Evolutionary conservation across 2,888 invertebrate species (phyloP), one percentile per base, ranked within the genome.

Genomic region (Onchidella celtica): DNA sequence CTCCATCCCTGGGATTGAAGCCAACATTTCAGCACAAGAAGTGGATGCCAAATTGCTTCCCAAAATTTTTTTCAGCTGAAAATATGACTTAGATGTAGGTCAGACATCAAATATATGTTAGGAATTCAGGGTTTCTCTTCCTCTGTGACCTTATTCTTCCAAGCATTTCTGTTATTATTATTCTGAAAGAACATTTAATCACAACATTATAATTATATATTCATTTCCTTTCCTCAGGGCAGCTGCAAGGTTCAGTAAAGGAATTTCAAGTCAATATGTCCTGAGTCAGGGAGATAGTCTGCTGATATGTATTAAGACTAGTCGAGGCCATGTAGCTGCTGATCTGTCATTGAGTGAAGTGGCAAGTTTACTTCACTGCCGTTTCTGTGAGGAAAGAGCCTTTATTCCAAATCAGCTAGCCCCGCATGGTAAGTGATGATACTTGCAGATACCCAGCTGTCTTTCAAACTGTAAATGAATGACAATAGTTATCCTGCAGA

Each of bases 361-460:
- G 17, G 77, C 87, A 6, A 79, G 82, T 9, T 79, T 91, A 4
- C 84, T 92, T 24, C 91, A 92, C 80, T 92, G 92, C 81, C 88
- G 88, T 73, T 87, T 91, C 65, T 92, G 92, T 88, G 90, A 91
- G 73, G 91, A 92, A 70, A 86, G 90, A 80, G 86, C 83, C 6
- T 86, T 90, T 72, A 85, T 84, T 36, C 90, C 91, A 1, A 79
- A 85, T 24, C 84, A 86, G 32, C 79, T 86, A 32, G 84, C 88
- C 29, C 89, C 89, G 3, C 24, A 87, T 40, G 91, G 92, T 91
- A 24, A 24, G 73, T n/a, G n/a, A n/a, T n/a, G n/a, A n/a, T n/a
- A n/a, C n/a, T n/a, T n/a, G n/a, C n/a, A n/a, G 87, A 73, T n/a
- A n/a, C n/a, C n/a, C n/a, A n/a, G n/a, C n/a, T n/a, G n/a, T n/a